Percentiles rank a stretch among this genome's conserved stretches.
Evolutionary conservation across 2,797 vertebrate genomes (phyloP).

Genomic region (Manis crassicaudata): DNA sequence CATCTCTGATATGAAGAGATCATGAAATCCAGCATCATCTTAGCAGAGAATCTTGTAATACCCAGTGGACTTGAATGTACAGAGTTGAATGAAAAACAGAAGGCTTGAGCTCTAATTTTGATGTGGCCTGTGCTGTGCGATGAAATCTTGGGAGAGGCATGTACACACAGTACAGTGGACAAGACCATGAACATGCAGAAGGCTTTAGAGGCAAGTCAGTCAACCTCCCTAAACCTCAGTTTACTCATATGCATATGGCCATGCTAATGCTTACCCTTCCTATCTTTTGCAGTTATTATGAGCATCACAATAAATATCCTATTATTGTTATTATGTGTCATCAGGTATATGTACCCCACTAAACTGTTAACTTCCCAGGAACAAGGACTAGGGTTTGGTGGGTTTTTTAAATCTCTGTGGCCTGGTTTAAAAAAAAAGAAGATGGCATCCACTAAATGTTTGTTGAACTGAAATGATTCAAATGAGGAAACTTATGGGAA

Average conservation of each 20-base stretch:
- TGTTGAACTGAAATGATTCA: slow-evolving; percentile 1
- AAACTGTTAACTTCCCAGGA: neutral
- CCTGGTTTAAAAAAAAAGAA: neutral
- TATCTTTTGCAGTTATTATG: neutral
- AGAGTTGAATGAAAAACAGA: neutral
- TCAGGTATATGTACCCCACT: neutral
- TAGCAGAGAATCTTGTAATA: neutral
- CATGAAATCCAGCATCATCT: neutral
- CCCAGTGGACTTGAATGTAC: neutral
- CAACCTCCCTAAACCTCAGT: neutral
- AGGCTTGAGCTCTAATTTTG: neutral
- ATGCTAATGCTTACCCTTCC: neutral
- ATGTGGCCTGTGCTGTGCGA: neutral
- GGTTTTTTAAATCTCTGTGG: neutral
- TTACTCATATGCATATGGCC: neutral
- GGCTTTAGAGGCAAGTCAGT: neutral
- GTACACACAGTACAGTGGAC: neutral
- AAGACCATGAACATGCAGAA: neutral
- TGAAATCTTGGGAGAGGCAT: neutral
- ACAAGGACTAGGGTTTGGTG: neutral
- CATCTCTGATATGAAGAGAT: neutral
- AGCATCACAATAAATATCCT: neutral
- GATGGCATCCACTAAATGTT: neutral
- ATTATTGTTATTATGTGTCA: neutral
- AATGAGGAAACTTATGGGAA: slow-evolving; percentile 1